phyloP scores from a whole-genome alignment of 2,113 vertebrate genomes.

The Tragelaphus scriptus region DNA sequence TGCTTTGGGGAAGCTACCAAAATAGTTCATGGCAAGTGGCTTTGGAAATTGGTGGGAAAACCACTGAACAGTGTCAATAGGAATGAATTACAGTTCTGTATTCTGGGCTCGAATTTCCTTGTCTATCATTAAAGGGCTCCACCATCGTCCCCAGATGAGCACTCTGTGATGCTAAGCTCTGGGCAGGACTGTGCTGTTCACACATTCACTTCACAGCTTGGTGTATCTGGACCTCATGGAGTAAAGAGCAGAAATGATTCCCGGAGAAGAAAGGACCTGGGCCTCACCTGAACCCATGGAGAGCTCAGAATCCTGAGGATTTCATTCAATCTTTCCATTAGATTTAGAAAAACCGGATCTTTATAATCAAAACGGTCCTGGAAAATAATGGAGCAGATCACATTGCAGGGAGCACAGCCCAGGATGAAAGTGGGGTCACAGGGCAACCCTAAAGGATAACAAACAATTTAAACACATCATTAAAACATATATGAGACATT shows the following conservation, averaged over 20 bases:
- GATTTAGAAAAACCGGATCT: not conserved
- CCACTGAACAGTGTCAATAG: too few species aligned
- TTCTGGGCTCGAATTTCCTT: rapidly evolving
- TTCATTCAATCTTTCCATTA: not conserved
- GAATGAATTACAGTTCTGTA: not conserved
- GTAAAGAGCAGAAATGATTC: not conserved
- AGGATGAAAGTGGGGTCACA: slow-evolving; percentile 54
- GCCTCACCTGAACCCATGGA: slow-evolving; percentile 32
- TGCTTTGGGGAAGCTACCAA: not conserved
- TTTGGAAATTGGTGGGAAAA: not conserved
- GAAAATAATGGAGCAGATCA: slow-evolving; percentile 57
- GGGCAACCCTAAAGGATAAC: not conserved
- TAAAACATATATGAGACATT: not conserved
- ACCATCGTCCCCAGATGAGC: not conserved
- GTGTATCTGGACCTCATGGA: not conserved
- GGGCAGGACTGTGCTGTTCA: not conserved
- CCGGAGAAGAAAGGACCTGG: not conserved
- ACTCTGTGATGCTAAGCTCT: not conserved
- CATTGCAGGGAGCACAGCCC: slow-evolving; percentile 45
- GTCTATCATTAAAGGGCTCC: not conserved
- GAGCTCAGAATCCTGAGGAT: not conserved
- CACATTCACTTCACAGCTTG: not conserved
- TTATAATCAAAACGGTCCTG: slow-evolving; percentile 47
- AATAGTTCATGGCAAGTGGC: not conserved
- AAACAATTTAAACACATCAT: not conserved